phyloP scores from a whole-genome alignment of 30 jellyfish, hydroid and myxozoan genomes.

The Turritopsis rubra region DNA sequence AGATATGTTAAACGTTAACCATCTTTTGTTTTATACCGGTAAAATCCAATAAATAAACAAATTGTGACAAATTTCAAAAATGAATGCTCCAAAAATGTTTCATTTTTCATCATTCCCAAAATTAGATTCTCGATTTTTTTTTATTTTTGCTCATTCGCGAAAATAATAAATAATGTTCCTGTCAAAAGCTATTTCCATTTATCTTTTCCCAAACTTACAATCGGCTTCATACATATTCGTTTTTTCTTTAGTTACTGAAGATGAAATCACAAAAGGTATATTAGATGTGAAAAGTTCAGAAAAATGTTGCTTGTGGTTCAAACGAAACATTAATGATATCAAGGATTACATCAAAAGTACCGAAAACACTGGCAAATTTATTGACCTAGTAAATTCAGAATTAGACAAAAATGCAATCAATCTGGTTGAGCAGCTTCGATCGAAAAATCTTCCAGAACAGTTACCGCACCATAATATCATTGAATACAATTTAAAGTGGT shows the following conservation, averaged over 20 bases:
- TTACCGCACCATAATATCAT: conserved; percentile 31
- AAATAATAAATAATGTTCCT: no score
- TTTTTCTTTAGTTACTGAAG: conserved; percentile 50
- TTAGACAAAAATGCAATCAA: conserved; percentile 58
- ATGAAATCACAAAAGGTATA: conserved; percentile 62
- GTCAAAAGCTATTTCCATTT: no score
- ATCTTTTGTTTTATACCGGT: no score
- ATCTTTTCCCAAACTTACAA: no score
- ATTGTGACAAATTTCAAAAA: no score
- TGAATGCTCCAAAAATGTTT: no score
- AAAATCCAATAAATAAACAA: no score
- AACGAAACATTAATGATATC: conserved; percentile 54
- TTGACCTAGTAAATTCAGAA: conserved; percentile 41
- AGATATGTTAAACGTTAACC: no score
- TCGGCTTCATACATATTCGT: neutral
- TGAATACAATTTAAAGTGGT: conserved; percentile 55
- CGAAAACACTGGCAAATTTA: conserved; percentile 47
- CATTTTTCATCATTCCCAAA: no score
- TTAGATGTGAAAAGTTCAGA: conserved; percentile 27
- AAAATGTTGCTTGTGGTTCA: conserved; percentile 66
- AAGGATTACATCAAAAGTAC: conserved; percentile 28
- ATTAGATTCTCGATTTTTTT: no score
- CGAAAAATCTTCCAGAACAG: conserved; percentile 4
- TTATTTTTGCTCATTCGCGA: no score
- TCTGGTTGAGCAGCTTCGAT: conserved; percentile 32